These are phyloP conservation scores for Cyprichromis sp. DNA, from an alignment of 2,113 vertebrate genomes.

Conservation along the genomic window DNA sequence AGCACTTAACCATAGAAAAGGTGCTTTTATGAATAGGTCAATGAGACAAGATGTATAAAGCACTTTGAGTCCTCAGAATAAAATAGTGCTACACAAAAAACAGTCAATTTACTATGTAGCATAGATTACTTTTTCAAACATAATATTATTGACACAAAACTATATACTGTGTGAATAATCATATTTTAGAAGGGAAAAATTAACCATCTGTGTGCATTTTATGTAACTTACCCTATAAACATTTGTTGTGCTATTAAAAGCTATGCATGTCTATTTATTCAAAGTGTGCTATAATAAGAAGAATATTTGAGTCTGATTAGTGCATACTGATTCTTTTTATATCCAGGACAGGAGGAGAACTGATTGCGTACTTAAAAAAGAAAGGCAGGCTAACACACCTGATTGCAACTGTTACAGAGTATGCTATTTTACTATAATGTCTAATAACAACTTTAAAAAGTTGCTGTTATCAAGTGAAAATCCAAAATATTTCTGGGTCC, in stretches of 20 bases:
- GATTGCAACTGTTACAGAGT: accelerated
- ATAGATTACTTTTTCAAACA: neutral
- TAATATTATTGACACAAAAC: neutral
- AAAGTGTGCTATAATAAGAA: accelerated
- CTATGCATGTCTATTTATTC: neutral
- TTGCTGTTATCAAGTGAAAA: neutral
- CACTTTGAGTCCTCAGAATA: neutral
- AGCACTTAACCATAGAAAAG: neutral
- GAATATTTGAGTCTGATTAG: neutral
- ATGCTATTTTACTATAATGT: neutral
- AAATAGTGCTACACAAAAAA: neutral
- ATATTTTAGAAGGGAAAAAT: neutral
- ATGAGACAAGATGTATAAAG: neutral
- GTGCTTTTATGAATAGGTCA: neutral
- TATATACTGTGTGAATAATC: neutral
- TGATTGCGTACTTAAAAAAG: neutral
- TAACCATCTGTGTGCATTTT: neutral
- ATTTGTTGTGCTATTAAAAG: neutral
- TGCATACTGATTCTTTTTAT: neutral
- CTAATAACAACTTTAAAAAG: neutral
- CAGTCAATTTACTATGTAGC: neutral
- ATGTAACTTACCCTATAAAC: neutral
- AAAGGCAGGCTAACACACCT: neutral
- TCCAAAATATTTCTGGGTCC: neutral
- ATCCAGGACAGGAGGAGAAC: neutral